Evolutionary conservation across 2,888 invertebrate genomes (phyloP).

Genomic region (Diadegma fenestrale): DNA sequence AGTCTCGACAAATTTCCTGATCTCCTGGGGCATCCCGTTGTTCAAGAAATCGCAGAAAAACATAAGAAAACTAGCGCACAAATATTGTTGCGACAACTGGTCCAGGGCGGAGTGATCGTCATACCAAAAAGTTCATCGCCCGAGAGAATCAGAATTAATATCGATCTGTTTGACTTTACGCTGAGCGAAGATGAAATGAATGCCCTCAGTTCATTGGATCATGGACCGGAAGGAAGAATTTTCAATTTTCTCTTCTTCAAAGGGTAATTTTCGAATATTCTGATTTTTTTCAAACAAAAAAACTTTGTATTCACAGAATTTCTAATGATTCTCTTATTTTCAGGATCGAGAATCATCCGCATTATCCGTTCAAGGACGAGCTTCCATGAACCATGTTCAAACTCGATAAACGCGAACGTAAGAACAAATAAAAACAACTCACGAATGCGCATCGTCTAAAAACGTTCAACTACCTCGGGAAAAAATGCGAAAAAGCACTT

Average conservation of each 20-base stretch:
- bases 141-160: constrained; percentile 89
- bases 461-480: constrained; percentile 52
- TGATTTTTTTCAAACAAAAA: background rate
- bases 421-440: constrained; percentile 55
- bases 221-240: constrained; percentile 88
- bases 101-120: constrained; percentile 89
- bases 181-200: constrained; percentile 86
- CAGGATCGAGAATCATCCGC: constrained; percentile 89
- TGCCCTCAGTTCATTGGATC: constrained; percentile 87
- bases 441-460: constrained; percentile 45
- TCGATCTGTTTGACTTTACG: constrained; percentile 89
- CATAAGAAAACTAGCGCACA: constrained; percentile 90
- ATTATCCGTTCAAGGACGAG: constrained; percentile 88
- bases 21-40: constrained; percentile 87
- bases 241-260: constrained; percentile 88
- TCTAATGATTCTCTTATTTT: constrained; percentile 66
- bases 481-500: constrained; percentile 15
- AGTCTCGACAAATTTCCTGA: constrained; percentile 85
- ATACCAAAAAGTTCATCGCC: constrained; percentile 93
- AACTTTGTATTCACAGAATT: background rate
- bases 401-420: constrained; percentile 34
- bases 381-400: constrained; percentile 55
- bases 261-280: constrained; percentile 77
- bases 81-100: constrained; percentile 89
- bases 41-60: constrained; percentile 87